phyloP scores from a whole-genome alignment of 2,888 invertebrate genomes.

The Adelphocoris suturalis region DNA sequence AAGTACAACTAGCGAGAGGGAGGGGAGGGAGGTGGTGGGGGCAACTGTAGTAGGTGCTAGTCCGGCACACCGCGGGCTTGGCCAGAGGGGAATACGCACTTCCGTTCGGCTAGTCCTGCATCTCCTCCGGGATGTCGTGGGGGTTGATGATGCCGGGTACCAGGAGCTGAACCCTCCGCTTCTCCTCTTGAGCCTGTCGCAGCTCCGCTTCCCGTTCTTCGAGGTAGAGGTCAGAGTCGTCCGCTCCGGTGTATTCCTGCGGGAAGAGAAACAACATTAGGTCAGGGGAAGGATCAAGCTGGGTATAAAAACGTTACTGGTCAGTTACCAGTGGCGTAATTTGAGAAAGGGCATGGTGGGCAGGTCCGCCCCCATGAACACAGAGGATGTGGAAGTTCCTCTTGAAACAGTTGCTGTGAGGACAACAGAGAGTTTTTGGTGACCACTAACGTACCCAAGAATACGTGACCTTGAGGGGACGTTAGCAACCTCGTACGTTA shows the following conservation, averaged over 20 bases:
- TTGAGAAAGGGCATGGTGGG: no score
- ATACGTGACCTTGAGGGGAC: no score
- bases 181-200: slow-evolving; percentile 94
- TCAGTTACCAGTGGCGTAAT: no score
- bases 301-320: no score
- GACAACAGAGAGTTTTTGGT: no score
- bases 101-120: slow-evolving; percentile 74
- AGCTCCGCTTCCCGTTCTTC: slow-evolving; percentile 96
- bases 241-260: slow-evolving; percentile 99
- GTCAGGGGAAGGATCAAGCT: no score
- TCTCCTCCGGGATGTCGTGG: slow-evolving; percentile 94
- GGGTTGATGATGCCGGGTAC: slow-evolving; percentile 98
- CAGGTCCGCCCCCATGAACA: no score
- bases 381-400: no score
- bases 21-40: background rate
- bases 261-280: background rate
- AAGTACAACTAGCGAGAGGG: background rate
- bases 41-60: background rate
- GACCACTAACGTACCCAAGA: no score
- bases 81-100: slow-evolving; percentile 32
- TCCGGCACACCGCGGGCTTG: background rate
- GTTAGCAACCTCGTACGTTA: no score
- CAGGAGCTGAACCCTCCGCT: slow-evolving; percentile 93
- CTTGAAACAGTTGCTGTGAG: no score
- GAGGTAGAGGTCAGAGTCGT: slow-evolving; percentile 97